Evolutionary conservation across 2,113 vertebrate genomes (phyloP).

Genomic region (Macheiramphus alcinus): DNA sequence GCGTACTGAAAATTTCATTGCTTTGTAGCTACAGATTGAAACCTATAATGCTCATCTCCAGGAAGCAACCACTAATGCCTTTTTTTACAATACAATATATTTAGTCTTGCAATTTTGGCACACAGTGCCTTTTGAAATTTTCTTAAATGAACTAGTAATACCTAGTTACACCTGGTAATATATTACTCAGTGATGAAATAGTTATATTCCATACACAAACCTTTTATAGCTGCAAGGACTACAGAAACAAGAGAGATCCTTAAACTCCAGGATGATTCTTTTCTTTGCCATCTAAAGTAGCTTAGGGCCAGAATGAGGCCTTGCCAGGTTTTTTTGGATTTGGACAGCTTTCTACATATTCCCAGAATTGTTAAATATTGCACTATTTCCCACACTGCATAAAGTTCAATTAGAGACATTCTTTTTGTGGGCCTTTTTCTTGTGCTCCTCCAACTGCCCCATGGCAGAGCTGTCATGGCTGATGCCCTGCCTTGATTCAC

Average conservation of each 20-base stretch:
- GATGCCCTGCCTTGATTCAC: not conserved
- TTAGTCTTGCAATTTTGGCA: slow-evolving; percentile 16
- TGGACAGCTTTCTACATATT: slow-evolving; percentile 18
- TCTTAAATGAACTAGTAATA: slow-evolving; percentile 30
- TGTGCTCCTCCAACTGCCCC: slow-evolving; percentile 2
- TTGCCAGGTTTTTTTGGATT: not conserved
- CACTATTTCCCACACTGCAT: not conserved
- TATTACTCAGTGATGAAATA: not conserved
- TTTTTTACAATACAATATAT: slow-evolving; percentile 11
- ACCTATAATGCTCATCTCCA: slow-evolving; percentile 27
- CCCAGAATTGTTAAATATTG: slow-evolving; percentile 35
- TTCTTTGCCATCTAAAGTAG: not conserved
- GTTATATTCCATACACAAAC: not conserved
- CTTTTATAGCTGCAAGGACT: not conserved
- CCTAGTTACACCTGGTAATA: not conserved
- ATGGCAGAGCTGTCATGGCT: not conserved
- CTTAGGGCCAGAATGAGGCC: not conserved
- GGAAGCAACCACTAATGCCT: slow-evolving; percentile 28
- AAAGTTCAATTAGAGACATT: slow-evolving; percentile 24
- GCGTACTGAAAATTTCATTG: slow-evolving; percentile 11
- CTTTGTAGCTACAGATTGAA: slow-evolving; percentile 50
- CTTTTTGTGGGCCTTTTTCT: not conserved
- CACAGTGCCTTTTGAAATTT: slow-evolving; percentile 2
- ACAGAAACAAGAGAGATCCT: not conserved
- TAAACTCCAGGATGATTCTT: not conserved